Percentiles rank a stretch among this genome's conserved stretches.
phyloP scores from a whole-genome alignment of 2,797 vertebrate species.

The Hydrocynus forskahlii region DNA sequence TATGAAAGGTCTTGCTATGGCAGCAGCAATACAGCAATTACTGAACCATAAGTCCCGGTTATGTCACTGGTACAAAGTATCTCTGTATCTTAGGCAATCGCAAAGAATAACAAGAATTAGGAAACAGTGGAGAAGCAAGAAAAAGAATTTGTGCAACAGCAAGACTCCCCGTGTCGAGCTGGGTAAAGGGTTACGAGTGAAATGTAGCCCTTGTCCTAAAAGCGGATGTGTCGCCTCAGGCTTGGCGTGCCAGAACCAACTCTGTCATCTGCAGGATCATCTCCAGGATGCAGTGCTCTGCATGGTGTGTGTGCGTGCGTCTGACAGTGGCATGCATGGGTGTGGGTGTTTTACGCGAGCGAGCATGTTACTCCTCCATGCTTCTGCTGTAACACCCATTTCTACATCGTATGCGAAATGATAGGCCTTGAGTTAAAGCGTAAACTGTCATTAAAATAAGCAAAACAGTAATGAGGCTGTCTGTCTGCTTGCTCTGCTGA shows the following conservation, averaged over 20 bases:
- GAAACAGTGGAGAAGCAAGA: background rate
- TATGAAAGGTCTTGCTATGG: background rate
- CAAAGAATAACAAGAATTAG: conserved; percentile 12
- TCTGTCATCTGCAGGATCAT: background rate
- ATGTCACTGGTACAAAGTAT: background rate
- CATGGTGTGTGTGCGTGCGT: background rate
- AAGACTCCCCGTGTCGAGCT: background rate
- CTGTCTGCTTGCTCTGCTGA: conserved; percentile 23
- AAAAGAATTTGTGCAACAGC: background rate
- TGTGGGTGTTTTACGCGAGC: background rate
- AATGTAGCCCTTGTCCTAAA: background rate
- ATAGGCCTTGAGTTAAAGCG: conserved; percentile 15
- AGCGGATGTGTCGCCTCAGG: background rate
- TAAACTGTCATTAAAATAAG: conserved; percentile 29
- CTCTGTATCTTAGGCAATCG: conserved; percentile 6
- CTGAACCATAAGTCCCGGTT: too few species aligned
- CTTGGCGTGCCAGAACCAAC: background rate
- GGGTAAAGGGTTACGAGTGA: conserved; percentile 9
- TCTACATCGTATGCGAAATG: conserved; percentile 3
- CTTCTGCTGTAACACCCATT: conserved; percentile 17
- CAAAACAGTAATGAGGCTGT: conserved; percentile 39
- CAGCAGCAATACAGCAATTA: background rate
- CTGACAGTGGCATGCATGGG: background rate
- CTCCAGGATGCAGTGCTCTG: conserved; percentile 2
- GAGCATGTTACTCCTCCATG: background rate